Evolutionary conservation across 2,888 invertebrate genomes (phyloP).

Genomic region (Vandiemenella viatica): DNA sequence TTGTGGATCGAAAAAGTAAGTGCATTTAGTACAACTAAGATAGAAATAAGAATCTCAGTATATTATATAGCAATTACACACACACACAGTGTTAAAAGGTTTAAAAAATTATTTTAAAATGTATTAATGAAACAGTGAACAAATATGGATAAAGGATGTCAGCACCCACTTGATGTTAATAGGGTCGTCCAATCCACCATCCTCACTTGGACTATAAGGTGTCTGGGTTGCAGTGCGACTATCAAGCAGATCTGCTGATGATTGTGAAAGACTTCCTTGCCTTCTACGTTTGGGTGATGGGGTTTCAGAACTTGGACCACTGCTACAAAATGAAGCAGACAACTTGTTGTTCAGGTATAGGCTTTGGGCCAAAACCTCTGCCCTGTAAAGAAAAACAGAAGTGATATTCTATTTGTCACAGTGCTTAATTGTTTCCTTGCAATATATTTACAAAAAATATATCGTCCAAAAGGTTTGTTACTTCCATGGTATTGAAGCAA

Average conservation of each 20-base stretch:
- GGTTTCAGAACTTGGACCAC: conserved; percentile 21
- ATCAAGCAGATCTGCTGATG: conserved; percentile 20
- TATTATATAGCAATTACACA: too few species aligned
- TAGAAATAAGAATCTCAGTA: too few species aligned
- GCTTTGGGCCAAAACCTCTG: conserved; percentile 31
- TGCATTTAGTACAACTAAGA: too few species aligned
- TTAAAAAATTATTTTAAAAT: background rate
- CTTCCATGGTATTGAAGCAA: too few species aligned
- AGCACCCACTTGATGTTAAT: conserved; percentile 22
- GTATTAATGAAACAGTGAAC: background rate
- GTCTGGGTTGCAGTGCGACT: conserved; percentile 28
- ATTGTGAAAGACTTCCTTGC: conserved; percentile 21
- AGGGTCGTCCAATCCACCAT: conserved; percentile 15
- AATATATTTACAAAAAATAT: too few species aligned
- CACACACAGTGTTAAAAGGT: too few species aligned
- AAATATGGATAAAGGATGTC: background rate
- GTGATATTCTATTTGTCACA: too few species aligned
- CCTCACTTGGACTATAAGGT: conserved; percentile 27
- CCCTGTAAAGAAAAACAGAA: conserved; percentile 24
- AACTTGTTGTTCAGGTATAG: conserved; percentile 40
- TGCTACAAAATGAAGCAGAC: conserved; percentile 29
- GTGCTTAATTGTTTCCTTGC: too few species aligned
- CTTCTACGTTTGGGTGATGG: conserved; percentile 22
- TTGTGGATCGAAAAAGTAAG: too few species aligned
- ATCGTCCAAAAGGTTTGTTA: too few species aligned